Evolutionary conservation across 2,797 vertebrate genomes (phyloP).

Genomic region (Rhynchotus rufescens): DNA sequence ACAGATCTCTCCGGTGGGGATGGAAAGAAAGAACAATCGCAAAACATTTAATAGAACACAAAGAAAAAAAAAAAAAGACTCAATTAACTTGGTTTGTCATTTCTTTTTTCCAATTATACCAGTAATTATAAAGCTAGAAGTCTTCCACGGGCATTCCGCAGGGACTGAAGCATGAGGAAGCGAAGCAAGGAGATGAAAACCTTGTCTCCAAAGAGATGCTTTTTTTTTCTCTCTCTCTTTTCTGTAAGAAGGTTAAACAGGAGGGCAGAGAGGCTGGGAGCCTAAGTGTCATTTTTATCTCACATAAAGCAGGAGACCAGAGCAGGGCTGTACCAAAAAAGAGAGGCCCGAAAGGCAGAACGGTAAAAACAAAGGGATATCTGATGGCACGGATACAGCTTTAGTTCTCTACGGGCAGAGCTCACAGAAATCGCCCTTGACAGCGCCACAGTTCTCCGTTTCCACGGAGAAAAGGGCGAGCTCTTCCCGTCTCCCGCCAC

Average conservation of each 20-base stretch:
- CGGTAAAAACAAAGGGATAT: not conserved
- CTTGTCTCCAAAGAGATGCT: constrained; percentile 46
- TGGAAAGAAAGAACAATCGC: not conserved
- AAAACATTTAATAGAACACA: not conserved
- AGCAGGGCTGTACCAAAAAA: not conserved
- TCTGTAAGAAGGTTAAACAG: not conserved
- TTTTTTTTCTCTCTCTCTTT: too few species aligned
- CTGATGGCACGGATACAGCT: not conserved
- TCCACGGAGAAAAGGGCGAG: not conserved
- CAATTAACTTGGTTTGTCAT: not conserved
- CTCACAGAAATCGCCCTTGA: too few species aligned
- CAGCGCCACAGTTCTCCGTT: constrained; percentile 15
- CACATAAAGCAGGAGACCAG: not conserved
- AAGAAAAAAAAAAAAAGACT: not conserved
- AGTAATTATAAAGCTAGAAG: not conserved
- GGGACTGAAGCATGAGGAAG: constrained; percentile 19
- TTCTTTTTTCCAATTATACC: not conserved
- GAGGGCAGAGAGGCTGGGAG: not conserved
- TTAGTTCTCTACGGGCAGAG: not conserved
- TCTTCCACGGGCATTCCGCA: not conserved
- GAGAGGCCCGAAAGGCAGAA: not conserved
- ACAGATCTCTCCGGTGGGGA: not conserved
- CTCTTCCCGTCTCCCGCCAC: not conserved
- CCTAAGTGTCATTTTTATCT: not conserved
- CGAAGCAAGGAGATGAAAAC: constrained; percentile 45